Percentiles rank a stretch among this genome's conserved stretches.
These are phyloP conservation scores for Hippolais icterina DNA, from an alignment of 2,113 vertebrate genomes.

Conservation along the genomic window DNA sequence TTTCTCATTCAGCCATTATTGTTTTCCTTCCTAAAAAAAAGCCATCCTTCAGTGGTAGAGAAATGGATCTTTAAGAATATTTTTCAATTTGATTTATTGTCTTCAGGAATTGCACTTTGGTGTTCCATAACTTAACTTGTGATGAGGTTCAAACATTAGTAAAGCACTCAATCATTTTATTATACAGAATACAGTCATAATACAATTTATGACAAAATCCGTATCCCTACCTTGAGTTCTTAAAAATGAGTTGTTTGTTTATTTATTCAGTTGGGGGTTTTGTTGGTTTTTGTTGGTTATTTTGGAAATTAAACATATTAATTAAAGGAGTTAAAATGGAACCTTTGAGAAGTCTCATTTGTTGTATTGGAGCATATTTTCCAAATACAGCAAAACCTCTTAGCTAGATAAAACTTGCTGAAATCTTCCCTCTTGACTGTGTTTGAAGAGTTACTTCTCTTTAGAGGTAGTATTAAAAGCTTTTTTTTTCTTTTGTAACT, in stretches of 20 bases:
- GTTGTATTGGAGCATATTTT: neutral
- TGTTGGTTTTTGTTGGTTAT: neutral
- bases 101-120: neutral
- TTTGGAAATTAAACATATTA: neutral
- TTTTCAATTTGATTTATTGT: neutral
- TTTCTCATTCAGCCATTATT: neutral
- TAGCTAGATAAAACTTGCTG: neutral
- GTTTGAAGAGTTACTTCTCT: neutral
- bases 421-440: neutral
- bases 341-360: neutral
- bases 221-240: neutral
- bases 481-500: neutral
- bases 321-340: neutral
- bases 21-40: neutral
- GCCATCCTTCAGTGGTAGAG: neutral
- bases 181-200: neutral
- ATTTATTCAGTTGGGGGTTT: neutral
- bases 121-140: neutral
- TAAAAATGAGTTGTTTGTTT: neutral
- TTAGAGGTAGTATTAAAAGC: neutral
- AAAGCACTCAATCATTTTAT: neutral
- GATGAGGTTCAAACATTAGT: neutral
- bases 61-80: neutral
- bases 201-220: neutral
- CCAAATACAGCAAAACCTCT: neutral